A percentile compares a stretch with the other conserved stretches of the same genome.
Conservation (phyloP, 2,888 invertebrate genomes). For the Atethmia centrago region DNA sequence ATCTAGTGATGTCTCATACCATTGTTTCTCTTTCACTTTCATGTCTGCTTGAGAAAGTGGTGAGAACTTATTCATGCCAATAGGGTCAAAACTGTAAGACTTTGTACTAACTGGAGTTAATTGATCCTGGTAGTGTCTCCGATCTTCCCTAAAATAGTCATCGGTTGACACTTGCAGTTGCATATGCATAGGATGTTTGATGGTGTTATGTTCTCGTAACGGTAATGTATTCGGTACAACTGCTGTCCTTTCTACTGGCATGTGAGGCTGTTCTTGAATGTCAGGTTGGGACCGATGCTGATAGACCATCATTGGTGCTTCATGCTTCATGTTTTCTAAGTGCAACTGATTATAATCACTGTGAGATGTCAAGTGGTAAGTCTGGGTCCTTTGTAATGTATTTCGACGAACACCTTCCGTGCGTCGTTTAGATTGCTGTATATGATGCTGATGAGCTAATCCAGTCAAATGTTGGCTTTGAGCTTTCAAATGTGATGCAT, state of each 20-base stretch:
- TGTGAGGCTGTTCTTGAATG: constrained; percentile 83
- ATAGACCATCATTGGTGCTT: constrained; percentile 78
- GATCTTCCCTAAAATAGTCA: constrained; percentile 81
- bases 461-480: constrained; percentile 86
- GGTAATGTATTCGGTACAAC: constrained; percentile 85
- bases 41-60: constrained; percentile 84
- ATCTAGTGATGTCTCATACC: constrained; percentile 93
- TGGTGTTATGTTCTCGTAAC: constrained; percentile 82
- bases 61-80: constrained; percentile 85
- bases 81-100: constrained; percentile 86
- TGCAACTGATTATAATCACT: constrained; percentile 87
- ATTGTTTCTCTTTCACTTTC: constrained; percentile 91
- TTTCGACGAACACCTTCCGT: constrained; percentile 83
- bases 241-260: constrained; percentile 79
- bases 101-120: constrained; percentile 86
- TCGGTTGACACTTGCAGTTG: constrained; percentile 87
- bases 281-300: constrained; percentile 87
- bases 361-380: constrained; percentile 88
- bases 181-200: constrained; percentile 83
- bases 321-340: constrained; percentile 83
- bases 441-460: constrained; percentile 82
- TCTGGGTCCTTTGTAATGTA: constrained; percentile 87
- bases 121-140: constrained; percentile 80
- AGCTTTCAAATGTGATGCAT: constrained; percentile 88
- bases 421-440: constrained; percentile 81